Conservation (phyloP, 2,113 vertebrate species). For the Danionella cerebrum region DNA sequence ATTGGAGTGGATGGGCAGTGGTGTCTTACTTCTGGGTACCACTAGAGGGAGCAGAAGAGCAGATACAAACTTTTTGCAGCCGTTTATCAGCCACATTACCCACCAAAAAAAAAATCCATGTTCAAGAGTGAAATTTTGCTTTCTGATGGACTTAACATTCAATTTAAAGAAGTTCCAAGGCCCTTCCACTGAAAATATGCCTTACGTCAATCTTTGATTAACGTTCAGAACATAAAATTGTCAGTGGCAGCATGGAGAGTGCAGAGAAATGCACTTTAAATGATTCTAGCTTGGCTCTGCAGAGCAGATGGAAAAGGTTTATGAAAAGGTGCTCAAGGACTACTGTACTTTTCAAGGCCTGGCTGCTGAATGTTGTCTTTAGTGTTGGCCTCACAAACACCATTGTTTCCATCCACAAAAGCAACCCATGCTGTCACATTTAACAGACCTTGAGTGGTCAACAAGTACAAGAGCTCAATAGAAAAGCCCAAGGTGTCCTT, state of each 20-base stretch:
- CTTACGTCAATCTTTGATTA: neutral
- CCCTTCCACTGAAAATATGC: neutral
- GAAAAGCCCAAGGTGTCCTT: neutral
- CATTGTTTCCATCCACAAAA: constrained; percentile 14
- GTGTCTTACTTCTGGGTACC: constrained; percentile 93
- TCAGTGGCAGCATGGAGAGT: neutral
- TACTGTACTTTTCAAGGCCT: neutral
- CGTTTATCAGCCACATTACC: neutral
- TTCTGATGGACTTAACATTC: too few species aligned
- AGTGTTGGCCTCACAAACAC: neutral
- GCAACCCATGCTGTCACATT: neutral
- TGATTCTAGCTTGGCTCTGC: neutral
- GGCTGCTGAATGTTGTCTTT: constrained; percentile 2
- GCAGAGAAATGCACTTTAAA: neutral
- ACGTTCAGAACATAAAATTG: neutral
- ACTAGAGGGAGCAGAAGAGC: constrained; percentile 56
- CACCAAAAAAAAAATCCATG: too few species aligned
- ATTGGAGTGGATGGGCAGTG: constrained; percentile 97
- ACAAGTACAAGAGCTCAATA: neutral
- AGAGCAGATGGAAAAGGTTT: neutral
- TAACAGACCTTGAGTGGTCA: neutral
- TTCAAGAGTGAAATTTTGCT: too few species aligned
- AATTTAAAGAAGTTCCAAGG: neutral
- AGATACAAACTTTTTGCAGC: neutral
- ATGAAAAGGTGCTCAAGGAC: neutral